These are phyloP conservation scores for Neofelis nebulosa DNA, from an alignment of 2,113 vertebrate genomes.

Conservation along the genomic window DNA sequence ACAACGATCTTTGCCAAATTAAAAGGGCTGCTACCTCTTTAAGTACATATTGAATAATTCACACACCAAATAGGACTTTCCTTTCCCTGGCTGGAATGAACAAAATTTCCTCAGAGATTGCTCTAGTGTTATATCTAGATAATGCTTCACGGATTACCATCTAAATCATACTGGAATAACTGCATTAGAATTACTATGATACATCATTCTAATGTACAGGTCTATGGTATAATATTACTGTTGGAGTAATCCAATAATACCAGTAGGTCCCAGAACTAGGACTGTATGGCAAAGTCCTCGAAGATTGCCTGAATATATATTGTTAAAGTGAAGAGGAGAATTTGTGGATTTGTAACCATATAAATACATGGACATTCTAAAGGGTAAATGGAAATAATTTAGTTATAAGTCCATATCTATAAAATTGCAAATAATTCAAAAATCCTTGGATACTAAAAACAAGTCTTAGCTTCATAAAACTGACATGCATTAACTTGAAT, in stretches of 20 bases:
- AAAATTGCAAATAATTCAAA: neutral
- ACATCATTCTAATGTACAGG: conserved; percentile 58
- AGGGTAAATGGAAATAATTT: neutral
- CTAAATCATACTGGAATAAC: conserved; percentile 72
- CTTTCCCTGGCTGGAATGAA: conserved; percentile 50
- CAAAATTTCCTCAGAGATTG: conserved; percentile 61
- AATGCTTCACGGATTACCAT: conserved; percentile 60
- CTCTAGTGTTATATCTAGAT: conserved; percentile 58
- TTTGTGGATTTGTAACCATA: neutral
- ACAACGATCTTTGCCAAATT: conserved; percentile 61
- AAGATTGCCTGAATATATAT: neutral
- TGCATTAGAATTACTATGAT: conserved; percentile 56
- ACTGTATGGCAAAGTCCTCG: neutral
- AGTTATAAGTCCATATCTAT: neutral
- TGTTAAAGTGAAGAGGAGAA: neutral
- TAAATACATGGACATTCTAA: neutral
- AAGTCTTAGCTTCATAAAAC: neutral
- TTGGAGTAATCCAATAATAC: conserved; percentile 70
- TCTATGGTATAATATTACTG: conserved; percentile 29
- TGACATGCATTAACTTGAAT: neutral
- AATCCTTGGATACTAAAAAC: neutral
- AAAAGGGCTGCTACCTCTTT: conserved; percentile 60
- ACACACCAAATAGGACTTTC: conserved; percentile 43
- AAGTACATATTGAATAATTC: conserved; percentile 76
- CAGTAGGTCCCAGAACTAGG: conserved; percentile 54